phyloP scores from a whole-genome alignment of 2,888 invertebrate species.

The Nemoura dubitans region DNA sequence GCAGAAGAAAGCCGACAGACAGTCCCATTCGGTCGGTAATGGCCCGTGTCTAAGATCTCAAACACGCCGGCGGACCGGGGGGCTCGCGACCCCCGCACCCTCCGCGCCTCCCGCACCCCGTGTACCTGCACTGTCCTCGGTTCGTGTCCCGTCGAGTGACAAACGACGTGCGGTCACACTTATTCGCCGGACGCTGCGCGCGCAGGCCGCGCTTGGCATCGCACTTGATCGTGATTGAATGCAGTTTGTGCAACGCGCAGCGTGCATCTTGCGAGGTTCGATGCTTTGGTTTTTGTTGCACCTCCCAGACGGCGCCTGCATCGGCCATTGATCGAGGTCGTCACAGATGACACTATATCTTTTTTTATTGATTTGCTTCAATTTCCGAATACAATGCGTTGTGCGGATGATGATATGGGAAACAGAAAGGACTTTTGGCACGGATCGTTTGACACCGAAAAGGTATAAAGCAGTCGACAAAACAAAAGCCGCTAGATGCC shows the following conservation, averaged over 20 bases:
- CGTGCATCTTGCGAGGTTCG: neutral
- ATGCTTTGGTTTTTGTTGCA: neutral
- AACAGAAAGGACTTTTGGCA: neutral
- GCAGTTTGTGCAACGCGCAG: neutral
- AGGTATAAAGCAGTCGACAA: neutral
- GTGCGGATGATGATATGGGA: neutral
- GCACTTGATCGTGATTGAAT: too few species aligned
- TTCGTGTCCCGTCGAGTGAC: constrained; percentile 44
- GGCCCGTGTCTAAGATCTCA: constrained; percentile 46
- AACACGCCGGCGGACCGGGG: constrained; percentile 35
- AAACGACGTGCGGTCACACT: constrained; percentile 44
- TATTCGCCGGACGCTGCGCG: neutral
- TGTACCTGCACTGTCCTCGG: neutral
- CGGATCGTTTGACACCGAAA: neutral
- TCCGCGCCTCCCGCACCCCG: neutral
- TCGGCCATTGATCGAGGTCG: neutral
- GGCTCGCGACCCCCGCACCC: constrained; percentile 31
- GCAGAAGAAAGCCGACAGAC: constrained; percentile 17
- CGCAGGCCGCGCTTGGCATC: neutral
- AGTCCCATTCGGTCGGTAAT: constrained; percentile 44
- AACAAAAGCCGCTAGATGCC: neutral
- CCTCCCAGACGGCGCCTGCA: neutral
- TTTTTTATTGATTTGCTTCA: neutral
- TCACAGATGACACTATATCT: neutral
- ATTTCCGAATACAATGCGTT: neutral